phyloP scores from a whole-genome alignment of 2,113 vertebrate species.

The Larimichthys crocea region DNA sequence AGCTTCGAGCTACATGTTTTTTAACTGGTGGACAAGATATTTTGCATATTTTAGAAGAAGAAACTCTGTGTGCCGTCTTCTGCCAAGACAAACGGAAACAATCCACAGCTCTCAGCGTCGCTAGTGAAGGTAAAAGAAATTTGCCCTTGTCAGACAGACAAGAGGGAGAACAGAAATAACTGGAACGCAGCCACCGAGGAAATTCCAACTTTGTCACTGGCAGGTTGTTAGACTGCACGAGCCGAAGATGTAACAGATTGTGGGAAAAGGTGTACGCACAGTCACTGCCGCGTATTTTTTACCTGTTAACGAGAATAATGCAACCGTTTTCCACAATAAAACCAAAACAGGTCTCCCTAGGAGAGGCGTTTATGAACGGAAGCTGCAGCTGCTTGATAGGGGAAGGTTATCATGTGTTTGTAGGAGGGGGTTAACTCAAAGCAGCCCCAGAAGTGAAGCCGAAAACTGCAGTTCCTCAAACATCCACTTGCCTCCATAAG shows the following conservation, averaged over 20 bases:
- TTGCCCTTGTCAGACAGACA: background rate
- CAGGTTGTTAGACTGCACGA: slow-evolving; percentile 7
- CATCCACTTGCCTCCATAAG: too few relatives aligned
- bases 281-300: background rate
- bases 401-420: slow-evolving; percentile 21
- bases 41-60: background rate
- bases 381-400: slow-evolving; percentile 39
- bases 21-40: slow-evolving; percentile 22
- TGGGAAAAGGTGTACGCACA: slow-evolving; percentile 38
- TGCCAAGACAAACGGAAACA: slow-evolving; percentile 22
- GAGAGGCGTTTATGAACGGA: slow-evolving; percentile 38
- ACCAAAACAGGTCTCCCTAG: slow-evolving; percentile 2
- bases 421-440: background rate
- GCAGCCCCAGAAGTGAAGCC: too few relatives aligned
- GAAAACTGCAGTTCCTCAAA: too few relatives aligned
- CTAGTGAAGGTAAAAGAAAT: slow-evolving; percentile 28
- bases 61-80: background rate
- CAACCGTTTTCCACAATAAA: slow-evolving; percentile 42
- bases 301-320: background rate
- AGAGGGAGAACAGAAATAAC: slow-evolving; percentile 23
- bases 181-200: slow-evolving; percentile 41
- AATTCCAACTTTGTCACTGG: slow-evolving; percentile 56
- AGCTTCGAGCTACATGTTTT: slow-evolving; percentile 25
- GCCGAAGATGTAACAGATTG: slow-evolving; percentile 38
- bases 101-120: background rate